Evolutionary conservation across 2,113 vertebrate species (phyloP), one percentile per base, ranked within the genome.

Genomic region (Dasyornis broadbenti): DNA sequence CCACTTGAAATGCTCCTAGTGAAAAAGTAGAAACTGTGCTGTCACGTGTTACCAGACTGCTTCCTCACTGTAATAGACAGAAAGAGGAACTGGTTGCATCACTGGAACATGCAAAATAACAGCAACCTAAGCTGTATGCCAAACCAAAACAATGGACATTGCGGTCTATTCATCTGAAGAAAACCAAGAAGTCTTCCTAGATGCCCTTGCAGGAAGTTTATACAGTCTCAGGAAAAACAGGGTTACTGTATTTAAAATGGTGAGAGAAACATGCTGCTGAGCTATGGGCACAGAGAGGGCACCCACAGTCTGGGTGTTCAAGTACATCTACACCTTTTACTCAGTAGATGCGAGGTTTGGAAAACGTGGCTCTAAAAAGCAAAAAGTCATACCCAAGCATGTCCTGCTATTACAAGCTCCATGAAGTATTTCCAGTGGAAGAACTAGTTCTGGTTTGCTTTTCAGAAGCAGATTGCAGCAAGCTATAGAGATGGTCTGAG

Each of bases 401-500:
- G 0, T 3, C 57, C 31, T 60, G n/a, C 26, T 68, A 53, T 47
- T 31, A 28, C 30, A 71, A 59, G 22, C 8, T 68, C 40, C 31
- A 27, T 13, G 35, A 52, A 69, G 7, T 15, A 33, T 17, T 71
- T 77, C 16, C 44, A 54, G 13, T 4, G 6, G 31, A 77, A 77
- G 50, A 79, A 79, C 18, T 21, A 15, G 12, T 20, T 87, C 40
- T 1, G 1, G 76, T 31, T 27, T 80, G 8, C 49, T 40, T 44
- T 90, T 54, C 54, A 52, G 27, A 65, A 76, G 28, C 4, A 68
- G 31, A 47, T 8, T 71, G 40, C 40, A 87, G 37, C 11, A 68
- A 0, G 0, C n/a, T 47, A 28, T 1, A 68, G 37, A 88, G 31
- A 9, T 5, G 2, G 8, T 63, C 42, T 82, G 50, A 72, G 0